These are phyloP conservation scores for Limnephilus rhombicus DNA, from an alignment of 2,888 invertebrate genomes.

Conservation along the genomic window DNA sequence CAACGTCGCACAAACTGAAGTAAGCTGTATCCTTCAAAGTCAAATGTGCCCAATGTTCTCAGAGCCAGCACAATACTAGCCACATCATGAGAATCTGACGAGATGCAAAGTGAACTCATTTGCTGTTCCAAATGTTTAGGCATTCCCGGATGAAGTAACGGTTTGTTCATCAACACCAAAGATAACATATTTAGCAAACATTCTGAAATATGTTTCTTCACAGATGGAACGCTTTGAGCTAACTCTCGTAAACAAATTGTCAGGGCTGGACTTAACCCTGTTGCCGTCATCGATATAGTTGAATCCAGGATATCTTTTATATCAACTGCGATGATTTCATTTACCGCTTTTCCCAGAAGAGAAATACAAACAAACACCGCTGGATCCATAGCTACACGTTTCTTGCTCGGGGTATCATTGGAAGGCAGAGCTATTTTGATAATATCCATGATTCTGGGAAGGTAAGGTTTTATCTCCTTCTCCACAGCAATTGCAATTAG, in stretches of 20 bases:
- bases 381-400: conserved; percentile 87
- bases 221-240: conserved; percentile 89
- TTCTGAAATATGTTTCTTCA: conserved; percentile 94
- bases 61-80: conserved; percentile 93
- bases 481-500: conserved; percentile 93
- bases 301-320: conserved; percentile 89
- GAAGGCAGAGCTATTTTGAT: conserved; percentile 87
- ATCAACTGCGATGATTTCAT: conserved; percentile 85
- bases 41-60: conserved; percentile 92
- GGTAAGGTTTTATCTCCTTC: conserved; percentile 86
- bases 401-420: conserved; percentile 87
- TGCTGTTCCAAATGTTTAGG: conserved; percentile 81
- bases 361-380: conserved; percentile 96
- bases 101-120: conserved; percentile 74
- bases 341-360: conserved; percentile 91
- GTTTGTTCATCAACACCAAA: conserved; percentile 92
- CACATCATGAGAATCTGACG: conserved; percentile 83
- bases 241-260: conserved; percentile 95
- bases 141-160: conserved; percentile 88
- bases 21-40: conserved; percentile 95
- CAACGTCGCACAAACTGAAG: conserved; percentile 95
- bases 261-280: conserved; percentile 92
- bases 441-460: conserved; percentile 91
- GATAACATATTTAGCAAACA: conserved; percentile 95
- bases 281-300: conserved; percentile 87